Base-by-base conservation (phyloP, 1,140 invertebrate genomes). In the Bacillus rossius region DNA sequence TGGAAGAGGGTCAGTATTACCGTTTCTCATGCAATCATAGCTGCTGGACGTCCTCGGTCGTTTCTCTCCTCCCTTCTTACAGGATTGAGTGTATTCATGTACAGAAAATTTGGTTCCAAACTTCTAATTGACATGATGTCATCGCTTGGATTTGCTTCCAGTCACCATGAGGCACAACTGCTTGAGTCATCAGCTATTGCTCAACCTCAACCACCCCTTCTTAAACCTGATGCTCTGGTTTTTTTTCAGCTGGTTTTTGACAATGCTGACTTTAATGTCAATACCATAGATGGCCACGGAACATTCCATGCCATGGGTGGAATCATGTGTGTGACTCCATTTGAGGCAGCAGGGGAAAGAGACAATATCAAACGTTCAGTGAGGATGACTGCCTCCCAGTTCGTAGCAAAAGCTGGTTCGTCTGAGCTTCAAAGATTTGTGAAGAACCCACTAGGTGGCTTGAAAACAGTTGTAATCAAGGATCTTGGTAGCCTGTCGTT, bases 21-120 rank as follows among this genome's bases (percentile, higher is more conserved):
- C n/a, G 70, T 75, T 59, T 38, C 68, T 48, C 70, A 71, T 43
- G 8, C 57, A 57, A 74, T 75, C n/a, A 72, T 75, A 61, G 40
- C 64, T 42, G 64, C 64, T 1, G 43, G 42, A 62, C 63, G 72
- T 59, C 70, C 67, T 57, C 67, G 68, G 55, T 67, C 66, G 48
- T 75, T 72, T 61, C 66, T 65, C 16, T 67, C 66, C 19, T 49
- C 66, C 38, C 22, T 70, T 16, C 54, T 57, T 53, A 47, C 63
- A 34, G 62, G 58, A 41, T 14, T 68, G 20, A 56, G 29, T 38
- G 50, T 48, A 22, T 63, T 56, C 48, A 29, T 69, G 8, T 59
- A 65, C 43, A 58, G 53, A 54, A 70, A 67, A 57, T 60, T 55
- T 59, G 67, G 56, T 34, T 34, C 29, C 10, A 34, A 34, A 34